phyloP scores from a whole-genome alignment of 2,113 vertebrate species.

The Desmodus rotundus region DNA sequence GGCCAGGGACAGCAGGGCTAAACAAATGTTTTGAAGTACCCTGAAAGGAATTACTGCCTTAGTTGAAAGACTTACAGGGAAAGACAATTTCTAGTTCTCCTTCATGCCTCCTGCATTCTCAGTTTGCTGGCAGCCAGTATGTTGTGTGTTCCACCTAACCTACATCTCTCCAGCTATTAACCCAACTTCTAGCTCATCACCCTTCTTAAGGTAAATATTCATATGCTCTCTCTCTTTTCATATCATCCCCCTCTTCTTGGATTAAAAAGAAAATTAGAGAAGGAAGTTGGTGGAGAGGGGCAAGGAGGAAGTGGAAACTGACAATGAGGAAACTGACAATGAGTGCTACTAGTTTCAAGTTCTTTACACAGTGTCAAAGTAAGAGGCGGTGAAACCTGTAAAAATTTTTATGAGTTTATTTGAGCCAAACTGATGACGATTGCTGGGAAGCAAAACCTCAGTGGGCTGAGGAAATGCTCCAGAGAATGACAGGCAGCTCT shows the following conservation, averaged over 20 bases:
- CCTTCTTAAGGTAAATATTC: not conserved
- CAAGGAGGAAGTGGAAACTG: not conserved
- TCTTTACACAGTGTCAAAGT: not conserved
- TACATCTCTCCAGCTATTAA: not conserved
- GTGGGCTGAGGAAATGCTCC: too few species aligned
- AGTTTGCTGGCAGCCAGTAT: not conserved
- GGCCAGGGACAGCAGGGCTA: not conserved
- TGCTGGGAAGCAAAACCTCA: too few species aligned
- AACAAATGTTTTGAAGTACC: conserved; percentile 10
- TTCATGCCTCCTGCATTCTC: not conserved
- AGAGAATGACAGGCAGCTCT: too few species aligned
- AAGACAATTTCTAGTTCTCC: not conserved
- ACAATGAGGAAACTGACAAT: not conserved
- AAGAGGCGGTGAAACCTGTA: too few species aligned
- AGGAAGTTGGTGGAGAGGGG: not conserved
- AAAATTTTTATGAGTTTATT: too few species aligned
- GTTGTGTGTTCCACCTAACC: not conserved
- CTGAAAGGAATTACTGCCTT: not conserved
- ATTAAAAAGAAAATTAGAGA: not conserved
- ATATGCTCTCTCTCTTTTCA: not conserved
- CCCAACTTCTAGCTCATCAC: not conserved
- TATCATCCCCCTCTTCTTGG: not conserved
- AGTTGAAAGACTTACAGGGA: not conserved
- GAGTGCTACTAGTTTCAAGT: not conserved
- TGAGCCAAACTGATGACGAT: too few species aligned